phyloP scores from a whole-genome alignment of 2,113 vertebrate species.

The Triplophysa tibetana region DNA sequence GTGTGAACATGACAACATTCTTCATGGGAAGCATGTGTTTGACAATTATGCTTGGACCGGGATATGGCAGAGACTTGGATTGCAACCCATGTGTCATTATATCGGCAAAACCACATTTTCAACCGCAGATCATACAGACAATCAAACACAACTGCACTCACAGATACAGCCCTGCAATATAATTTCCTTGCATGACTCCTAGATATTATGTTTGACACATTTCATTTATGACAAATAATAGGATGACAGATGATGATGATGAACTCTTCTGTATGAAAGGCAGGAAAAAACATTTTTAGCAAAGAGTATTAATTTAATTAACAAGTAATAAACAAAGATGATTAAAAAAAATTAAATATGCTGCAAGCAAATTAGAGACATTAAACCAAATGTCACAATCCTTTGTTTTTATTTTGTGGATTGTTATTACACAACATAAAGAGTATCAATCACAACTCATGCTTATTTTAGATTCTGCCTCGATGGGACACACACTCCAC shows the following conservation, averaged over 20 bases:
- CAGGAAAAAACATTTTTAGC: background rate
- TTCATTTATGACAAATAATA: background rate
- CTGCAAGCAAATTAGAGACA: background rate
- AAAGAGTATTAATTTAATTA: background rate
- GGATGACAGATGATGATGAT: conserved; percentile 10
- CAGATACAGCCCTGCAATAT: background rate
- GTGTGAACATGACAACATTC: background rate
- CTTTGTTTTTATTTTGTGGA: conserved; percentile 22
- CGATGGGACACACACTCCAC: conserved; percentile 7
- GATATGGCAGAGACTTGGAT: conserved; percentile 24
- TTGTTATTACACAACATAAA: conserved; percentile 38
- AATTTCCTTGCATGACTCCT: background rate
- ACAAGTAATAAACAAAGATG: background rate
- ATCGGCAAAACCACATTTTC: background rate
- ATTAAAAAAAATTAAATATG: background rate
- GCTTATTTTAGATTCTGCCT: conserved; percentile 31
- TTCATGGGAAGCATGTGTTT: background rate
- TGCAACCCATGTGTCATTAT: conserved; percentile 7
- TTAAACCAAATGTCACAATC: conserved; percentile 23
- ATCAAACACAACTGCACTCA: background rate
- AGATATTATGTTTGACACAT: background rate
- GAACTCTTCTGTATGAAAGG: background rate
- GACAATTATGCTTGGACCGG: background rate
- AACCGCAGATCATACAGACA: too few relatives aligned
- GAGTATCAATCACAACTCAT: conserved; percentile 20